phyloP scores from a whole-genome alignment of 2,113 vertebrate genomes.

The Tragelaphus buxtoni region DNA sequence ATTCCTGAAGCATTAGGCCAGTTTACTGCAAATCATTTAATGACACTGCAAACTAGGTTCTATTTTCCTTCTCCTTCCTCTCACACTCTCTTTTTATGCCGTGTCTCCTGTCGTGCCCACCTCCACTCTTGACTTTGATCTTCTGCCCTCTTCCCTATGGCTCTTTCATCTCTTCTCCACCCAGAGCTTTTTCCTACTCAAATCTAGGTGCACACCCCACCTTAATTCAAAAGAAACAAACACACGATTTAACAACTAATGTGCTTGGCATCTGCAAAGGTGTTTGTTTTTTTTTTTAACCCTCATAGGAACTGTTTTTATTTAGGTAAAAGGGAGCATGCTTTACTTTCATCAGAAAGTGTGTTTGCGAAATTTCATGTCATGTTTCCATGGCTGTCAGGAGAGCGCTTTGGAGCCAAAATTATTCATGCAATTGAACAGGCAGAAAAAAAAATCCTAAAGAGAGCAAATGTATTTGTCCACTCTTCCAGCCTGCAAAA shows the following conservation, averaged over 20 bases:
- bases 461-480: conserved; percentile 72
- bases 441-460: conserved; percentile 63
- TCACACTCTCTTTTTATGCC: not conserved
- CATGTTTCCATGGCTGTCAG: conserved; percentile 82
- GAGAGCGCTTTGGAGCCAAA: conserved; percentile 79
- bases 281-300: not conserved
- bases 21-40: conserved; percentile 81
- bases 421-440: conserved; percentile 78
- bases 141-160: not conserved
- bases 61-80: not conserved
- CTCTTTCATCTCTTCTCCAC: not conserved
- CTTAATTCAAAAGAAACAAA: not conserved
- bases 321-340: conserved; percentile 69
- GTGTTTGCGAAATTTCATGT: conserved; percentile 81
- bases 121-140: not conserved
- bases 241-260: conserved; percentile 54
- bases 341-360: conserved; percentile 81
- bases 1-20: conserved; percentile 80
- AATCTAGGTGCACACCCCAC: not conserved
- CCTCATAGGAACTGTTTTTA: conserved; percentile 38
- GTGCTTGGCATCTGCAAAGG: conserved; percentile 60
- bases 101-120: not conserved
- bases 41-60: conserved; percentile 78
- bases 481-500: conserved; percentile 49
- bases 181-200: not conserved